Conservation (phyloP, 2,888 invertebrate genomes). For the Cosmorhoe ocellata region DNA sequence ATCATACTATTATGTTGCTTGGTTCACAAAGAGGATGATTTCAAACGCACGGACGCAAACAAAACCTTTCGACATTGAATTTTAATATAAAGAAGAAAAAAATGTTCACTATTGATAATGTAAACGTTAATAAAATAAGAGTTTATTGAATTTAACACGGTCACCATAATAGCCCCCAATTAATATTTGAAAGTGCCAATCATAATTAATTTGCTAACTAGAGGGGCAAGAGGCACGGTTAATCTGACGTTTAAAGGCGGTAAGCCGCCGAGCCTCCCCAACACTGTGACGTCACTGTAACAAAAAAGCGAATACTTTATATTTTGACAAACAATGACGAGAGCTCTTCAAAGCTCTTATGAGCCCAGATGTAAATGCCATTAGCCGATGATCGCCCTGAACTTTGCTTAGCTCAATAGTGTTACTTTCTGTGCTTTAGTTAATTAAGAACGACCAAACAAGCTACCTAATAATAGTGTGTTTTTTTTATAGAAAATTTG, state of each 20-base stretch:
- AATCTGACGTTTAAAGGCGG: slow-evolving; percentile 57
- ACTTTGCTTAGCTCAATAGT: too few species aligned
- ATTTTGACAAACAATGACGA: too few species aligned
- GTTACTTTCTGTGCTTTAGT: too few species aligned
- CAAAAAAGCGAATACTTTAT: background rate
- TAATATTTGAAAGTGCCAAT: slow-evolving; percentile 49
- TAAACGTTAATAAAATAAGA: background rate
- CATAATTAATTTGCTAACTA: slow-evolving; percentile 47
- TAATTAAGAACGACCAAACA: too few species aligned
- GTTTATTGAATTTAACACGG: slow-evolving; percentile 22
- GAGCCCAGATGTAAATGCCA: too few species aligned
- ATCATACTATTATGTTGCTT: slow-evolving; percentile 3
- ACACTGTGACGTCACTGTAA: slow-evolving; percentile 24
- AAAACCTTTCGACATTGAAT: too few species aligned
- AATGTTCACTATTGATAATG: too few species aligned
- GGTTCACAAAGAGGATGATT: background rate
- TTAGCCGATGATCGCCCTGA: too few species aligned
- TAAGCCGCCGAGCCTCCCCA: slow-evolving; percentile 30
- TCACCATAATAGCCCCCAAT: slow-evolving; percentile 34
- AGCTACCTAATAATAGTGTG: too few species aligned
- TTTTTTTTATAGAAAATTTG: too few species aligned
- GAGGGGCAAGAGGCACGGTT: slow-evolving; percentile 42
- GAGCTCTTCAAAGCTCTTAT: too few species aligned
- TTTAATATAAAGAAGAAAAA: background rate
- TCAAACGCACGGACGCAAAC: background rate